A percentile compares a stretch with the other conserved stretches of the same genome.
phyloP scores from a whole-genome alignment of 2,113 vertebrate genomes.

The Anolis sagrei region DNA sequence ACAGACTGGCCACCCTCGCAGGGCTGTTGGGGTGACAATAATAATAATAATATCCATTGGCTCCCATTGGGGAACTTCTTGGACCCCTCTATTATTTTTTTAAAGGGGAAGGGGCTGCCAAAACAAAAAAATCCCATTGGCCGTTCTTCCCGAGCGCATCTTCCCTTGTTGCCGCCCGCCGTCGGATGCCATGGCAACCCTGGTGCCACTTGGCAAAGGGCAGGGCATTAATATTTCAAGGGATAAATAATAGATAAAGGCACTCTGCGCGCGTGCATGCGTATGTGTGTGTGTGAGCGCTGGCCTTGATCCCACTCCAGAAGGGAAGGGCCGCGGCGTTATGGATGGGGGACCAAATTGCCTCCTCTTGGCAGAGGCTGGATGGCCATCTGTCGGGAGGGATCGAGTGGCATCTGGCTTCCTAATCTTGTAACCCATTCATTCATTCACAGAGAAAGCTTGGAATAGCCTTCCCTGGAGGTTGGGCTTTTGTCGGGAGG shows the following conservation, averaged over 20 bases:
- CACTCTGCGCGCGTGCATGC: background rate
- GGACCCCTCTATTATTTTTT: background rate
- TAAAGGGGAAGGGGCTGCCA: background rate
- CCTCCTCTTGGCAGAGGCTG: background rate
- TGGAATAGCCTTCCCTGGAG: no score
- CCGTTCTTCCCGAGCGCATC: background rate
- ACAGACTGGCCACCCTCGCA: no score
- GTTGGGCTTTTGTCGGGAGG: no score
- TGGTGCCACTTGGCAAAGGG: slow-evolving; percentile 16
- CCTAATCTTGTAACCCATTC: no score
- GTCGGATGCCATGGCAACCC: slow-evolving; percentile 30
- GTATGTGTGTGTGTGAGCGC: no score
- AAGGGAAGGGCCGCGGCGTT: background rate
- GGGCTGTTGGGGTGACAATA: no score
- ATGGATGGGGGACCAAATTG: no score
- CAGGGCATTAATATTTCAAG: slow-evolving; percentile 31
- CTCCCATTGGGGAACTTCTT: background rate
- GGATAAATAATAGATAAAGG: slow-evolving; percentile 9
- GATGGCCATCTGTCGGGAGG: background rate
- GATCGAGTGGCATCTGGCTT: no score
- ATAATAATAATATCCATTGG: no score
- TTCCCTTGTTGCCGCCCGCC: background rate
- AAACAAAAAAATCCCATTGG: background rate
- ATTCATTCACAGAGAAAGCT: no score
- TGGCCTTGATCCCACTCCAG: slow-evolving; percentile 7